A percentile compares a stretch with the other conserved stretches of the same genome.
Evolutionary conservation across 2,888 invertebrate species (phyloP).

Genomic region (Apamea monoglypha): DNA sequence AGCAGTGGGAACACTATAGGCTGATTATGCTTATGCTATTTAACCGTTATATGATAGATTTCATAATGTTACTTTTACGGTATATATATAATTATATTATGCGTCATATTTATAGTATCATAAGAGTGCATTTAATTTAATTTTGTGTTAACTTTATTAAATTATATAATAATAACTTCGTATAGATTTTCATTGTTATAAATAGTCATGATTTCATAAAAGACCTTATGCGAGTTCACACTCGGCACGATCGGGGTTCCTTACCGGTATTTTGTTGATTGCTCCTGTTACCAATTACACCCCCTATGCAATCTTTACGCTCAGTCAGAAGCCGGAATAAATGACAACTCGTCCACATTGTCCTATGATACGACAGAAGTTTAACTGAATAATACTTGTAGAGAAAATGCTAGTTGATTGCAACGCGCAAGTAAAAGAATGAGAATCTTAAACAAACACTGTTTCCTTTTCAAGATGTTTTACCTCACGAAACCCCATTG

Average conservation of each 20-base stretch:
- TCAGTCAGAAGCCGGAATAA: background rate
- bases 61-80: background rate
- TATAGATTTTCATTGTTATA: background rate
- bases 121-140: background rate
- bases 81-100: background rate
- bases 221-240: background rate
- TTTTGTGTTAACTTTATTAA: background rate
- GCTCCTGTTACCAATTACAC: background rate
- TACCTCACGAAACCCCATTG: too few species aligned
- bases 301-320: background rate
- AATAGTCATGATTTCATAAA: background rate
- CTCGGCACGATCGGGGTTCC: background rate
- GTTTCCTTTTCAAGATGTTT: background rate
- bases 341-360: background rate
- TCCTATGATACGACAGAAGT: background rate
- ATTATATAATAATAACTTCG: background rate
- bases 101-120: background rate
- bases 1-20: too few species aligned
- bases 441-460: background rate
- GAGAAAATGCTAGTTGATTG: background rate
- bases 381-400: background rate
- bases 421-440: background rate
- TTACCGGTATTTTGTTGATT: background rate
- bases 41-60: background rate
- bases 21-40: too few species aligned